These are phyloP conservation scores for Chrosomus eos DNA, from an alignment of 2,797 vertebrate genomes.

Conservation along the genomic window DNA sequence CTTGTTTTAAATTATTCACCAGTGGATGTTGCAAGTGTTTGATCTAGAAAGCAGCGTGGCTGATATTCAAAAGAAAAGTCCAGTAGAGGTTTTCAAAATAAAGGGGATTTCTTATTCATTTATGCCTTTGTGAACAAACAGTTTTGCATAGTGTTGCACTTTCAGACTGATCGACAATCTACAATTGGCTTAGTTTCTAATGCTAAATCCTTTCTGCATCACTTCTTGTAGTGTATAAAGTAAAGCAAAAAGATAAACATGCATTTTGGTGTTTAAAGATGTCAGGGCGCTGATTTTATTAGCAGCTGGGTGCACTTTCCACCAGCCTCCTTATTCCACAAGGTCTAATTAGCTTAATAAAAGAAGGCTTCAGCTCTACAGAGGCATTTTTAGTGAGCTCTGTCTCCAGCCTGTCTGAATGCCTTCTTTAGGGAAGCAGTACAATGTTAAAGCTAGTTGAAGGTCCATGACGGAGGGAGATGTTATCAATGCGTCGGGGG, in stretches of 20 bases:
- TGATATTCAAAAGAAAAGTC: too few relatives aligned
- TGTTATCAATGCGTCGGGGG: conserved; percentile 61
- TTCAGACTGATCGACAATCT: not conserved
- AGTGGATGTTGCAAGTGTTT: not conserved
- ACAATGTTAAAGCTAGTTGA: conserved; percentile 56
- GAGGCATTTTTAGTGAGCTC: conserved; percentile 61
- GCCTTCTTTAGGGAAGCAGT: conserved; percentile 52
- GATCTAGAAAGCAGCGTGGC: not conserved
- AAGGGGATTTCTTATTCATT: too few relatives aligned
- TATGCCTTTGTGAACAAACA: too few relatives aligned
- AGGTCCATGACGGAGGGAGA: conserved; percentile 52
- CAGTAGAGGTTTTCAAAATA: too few relatives aligned
- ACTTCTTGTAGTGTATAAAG: not conserved
- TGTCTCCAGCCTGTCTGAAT: conserved; percentile 69
- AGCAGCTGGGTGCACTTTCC: conserved; percentile 61
- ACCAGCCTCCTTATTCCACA: conserved; percentile 49
- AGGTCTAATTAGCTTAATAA: conserved; percentile 68
- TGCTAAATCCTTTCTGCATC: not conserved
- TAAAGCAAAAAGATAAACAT: conserved; percentile 15
- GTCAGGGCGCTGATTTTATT: conserved; percentile 51
- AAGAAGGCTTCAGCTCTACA: conserved; percentile 62
- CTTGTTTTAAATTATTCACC: not conserved
- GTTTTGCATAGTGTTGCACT: not conserved
- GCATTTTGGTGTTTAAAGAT: conserved; percentile 32
- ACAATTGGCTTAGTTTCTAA: not conserved